Evolutionary conservation across 2,797 vertebrate genomes (phyloP).

Genomic region (Eurystomus glaucurus): DNA sequence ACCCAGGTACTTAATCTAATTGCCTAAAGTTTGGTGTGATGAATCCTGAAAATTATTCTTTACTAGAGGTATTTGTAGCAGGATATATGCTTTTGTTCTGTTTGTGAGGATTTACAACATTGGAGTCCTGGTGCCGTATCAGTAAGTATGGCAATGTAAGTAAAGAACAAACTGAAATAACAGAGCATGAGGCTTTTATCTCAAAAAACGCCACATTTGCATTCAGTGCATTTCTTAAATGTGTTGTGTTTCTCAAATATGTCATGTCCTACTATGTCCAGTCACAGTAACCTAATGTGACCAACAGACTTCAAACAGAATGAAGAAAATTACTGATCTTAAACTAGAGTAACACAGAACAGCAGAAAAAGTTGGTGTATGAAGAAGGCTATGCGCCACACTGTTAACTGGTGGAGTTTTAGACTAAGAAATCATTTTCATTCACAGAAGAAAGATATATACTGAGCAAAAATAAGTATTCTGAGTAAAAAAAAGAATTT

Average conservation of each 20-base stretch:
- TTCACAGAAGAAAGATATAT: not conserved
- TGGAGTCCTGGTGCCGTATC: not conserved
- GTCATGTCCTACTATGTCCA: conserved; percentile 11
- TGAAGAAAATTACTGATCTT: not conserved
- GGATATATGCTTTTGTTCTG: not conserved
- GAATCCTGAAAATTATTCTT: not conserved
- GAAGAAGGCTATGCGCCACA: not conserved
- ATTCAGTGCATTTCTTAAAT: not conserved
- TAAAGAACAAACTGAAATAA: conserved; percentile 5
- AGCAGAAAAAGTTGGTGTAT: not conserved
- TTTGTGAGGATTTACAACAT: not conserved
- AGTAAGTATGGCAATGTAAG: not conserved
- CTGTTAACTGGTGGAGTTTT: not conserved
- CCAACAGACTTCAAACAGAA: not conserved
- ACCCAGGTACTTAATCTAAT: not conserved
- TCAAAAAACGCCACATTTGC: not conserved
- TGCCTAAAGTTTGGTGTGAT: not conserved
- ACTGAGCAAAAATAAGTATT: not conserved
- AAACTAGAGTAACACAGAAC: not conserved
- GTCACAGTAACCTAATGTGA: not conserved
- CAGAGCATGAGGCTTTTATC: not conserved
- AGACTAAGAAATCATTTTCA: not conserved
- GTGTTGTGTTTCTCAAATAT: not conserved
- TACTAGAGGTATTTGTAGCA: not conserved
- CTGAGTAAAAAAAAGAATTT: not conserved